Evolutionary conservation across 2,888 invertebrate genomes (phyloP).

Genomic region (Thumatha senex): DNA sequence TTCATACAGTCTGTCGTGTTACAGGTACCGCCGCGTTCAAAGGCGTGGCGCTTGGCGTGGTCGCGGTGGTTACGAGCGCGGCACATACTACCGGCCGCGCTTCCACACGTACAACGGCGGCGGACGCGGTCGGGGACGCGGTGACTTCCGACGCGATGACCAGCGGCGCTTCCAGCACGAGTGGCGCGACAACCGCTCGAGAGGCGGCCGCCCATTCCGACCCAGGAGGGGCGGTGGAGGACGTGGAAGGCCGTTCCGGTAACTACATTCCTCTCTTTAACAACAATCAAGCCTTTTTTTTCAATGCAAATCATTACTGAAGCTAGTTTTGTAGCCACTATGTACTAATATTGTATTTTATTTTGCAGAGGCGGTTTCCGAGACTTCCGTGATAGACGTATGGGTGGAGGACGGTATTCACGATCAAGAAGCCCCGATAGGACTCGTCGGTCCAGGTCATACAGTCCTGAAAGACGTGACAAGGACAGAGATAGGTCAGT

Average conservation of each 20-base stretch:
- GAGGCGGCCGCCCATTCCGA: constrained; percentile 70
- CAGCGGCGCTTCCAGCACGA: constrained; percentile 60
- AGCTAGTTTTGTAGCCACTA: no score
- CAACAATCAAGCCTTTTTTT: no score
- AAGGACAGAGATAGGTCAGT: constrained; percentile 77
- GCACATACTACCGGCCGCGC: constrained; percentile 91
- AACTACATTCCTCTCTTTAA: not conserved
- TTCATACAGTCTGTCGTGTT: no score
- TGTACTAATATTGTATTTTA: no score
- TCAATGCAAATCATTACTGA: no score
- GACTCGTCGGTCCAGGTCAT: constrained; percentile 73
- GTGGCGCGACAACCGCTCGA: constrained; percentile 61
- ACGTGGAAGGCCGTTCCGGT: constrained; percentile 76
- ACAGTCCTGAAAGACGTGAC: constrained; percentile 74
- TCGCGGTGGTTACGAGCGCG: constrained; percentile 86
- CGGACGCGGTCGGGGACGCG: constrained; percentile 78
- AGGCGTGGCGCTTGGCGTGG: constrained; percentile 82
- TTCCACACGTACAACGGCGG: constrained; percentile 87
- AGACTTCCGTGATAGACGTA: constrained; percentile 87
- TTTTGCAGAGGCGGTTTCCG: constrained; percentile 78
- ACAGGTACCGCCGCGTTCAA: constrained; percentile 64
- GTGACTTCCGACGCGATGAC: constrained; percentile 70
- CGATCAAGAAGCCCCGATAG: constrained; percentile 84
- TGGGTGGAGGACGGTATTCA: constrained; percentile 82
- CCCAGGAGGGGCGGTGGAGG: constrained; percentile 70